These are phyloP conservation scores for Manis pentadactyla DNA, from an alignment of 2,797 vertebrate genomes.

Conservation along the genomic window DNA sequence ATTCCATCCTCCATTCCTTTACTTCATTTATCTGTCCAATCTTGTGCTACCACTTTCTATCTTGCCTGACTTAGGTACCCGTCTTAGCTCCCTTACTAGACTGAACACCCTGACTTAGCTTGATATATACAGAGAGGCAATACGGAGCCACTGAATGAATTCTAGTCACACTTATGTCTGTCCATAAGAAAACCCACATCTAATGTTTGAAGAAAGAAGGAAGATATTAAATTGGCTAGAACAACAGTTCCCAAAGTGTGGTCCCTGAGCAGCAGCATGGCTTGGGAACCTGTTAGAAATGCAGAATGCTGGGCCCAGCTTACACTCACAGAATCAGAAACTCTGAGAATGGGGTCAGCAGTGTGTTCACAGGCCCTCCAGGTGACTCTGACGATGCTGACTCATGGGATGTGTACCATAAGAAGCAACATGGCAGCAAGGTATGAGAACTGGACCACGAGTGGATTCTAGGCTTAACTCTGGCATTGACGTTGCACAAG, in stretches of 20 bases:
- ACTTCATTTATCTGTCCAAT: background rate
- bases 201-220: slow-evolving; percentile 20
- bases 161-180: background rate
- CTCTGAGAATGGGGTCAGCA: background rate
- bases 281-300: background rate
- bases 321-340: background rate
- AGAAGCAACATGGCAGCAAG: background rate
- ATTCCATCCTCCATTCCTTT: background rate
- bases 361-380: background rate
- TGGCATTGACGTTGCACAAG: background rate
- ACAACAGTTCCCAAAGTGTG: background rate
- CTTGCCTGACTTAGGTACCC: background rate
- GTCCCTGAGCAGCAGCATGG: background rate
- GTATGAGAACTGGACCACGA: background rate
- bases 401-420: background rate
- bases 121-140: background rate
- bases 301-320: background rate
- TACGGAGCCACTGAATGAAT: background rate
- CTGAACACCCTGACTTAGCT: background rate
- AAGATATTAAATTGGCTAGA: background rate
- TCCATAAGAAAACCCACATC: background rate
- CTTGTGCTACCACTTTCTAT: background rate
- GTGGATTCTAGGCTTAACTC: background rate
- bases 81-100: background rate
- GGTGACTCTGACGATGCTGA: background rate